Evolutionary conservation across 2,888 invertebrate species (phyloP).

Genomic region (Leistus spinibarbis): DNA sequence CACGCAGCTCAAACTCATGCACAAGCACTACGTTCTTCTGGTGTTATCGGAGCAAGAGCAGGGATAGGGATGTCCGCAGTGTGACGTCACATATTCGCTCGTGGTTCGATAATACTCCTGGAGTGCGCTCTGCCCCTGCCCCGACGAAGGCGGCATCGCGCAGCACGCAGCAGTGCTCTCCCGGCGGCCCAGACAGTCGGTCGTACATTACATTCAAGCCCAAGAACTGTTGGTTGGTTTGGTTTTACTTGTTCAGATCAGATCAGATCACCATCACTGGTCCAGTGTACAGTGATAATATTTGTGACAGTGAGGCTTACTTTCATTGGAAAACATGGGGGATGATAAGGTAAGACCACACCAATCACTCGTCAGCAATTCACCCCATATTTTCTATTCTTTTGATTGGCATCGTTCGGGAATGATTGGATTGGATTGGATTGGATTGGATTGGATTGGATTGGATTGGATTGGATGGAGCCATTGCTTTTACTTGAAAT

Average conservation of each 20-base stretch:
- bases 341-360: neutral
- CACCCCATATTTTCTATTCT: no score
- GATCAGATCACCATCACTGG: no score
- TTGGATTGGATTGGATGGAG: no score
- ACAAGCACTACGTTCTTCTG: neutral
- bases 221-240: neutral
- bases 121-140: constrained; percentile 10
- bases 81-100: constrained; percentile 23
- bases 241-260: no score
- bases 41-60: neutral
- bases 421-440: no score
- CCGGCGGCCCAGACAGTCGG: neutral
- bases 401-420: no score
- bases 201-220: neutral
- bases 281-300: no score
- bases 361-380: no score
- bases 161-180: constrained; percentile 1
- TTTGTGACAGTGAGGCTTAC: no score
- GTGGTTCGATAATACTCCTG: constrained; percentile 16
- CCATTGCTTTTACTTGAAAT: no score
- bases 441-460: no score
- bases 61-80: constrained; percentile 11
- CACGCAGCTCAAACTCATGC: neutral
- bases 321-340: neutral
- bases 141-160: constrained; percentile 1